Base-by-base conservation (phyloP, 2,113 vertebrate species). In the Pycnonotus jocosus region DNA sequence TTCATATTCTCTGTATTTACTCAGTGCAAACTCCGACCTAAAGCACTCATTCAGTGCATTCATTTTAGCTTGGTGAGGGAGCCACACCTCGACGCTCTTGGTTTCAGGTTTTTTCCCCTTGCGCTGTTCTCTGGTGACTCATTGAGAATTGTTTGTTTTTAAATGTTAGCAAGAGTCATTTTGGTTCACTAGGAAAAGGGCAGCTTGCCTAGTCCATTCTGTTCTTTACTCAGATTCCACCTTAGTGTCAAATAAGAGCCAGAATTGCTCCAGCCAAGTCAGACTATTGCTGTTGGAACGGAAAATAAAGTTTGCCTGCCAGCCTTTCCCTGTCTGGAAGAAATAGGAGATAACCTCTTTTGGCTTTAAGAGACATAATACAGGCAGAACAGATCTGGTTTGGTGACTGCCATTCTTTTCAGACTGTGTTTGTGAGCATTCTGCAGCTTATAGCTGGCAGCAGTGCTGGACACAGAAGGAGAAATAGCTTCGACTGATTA, bases 121-220 rank as follows among this genome's bases (percentile, higher is more conserved):
- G 62, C 81, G 72, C 78, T 54, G 70, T 79, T 95, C 73, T 82
- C 70, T 9, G 7, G 79, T 97, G 96, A 97, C 85, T 95, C 96
- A 97, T 35, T 73, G 92, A 82, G 66, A 94, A 30, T 78, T 88
- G 72, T 91, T 95, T 97, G 94, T 95, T 96, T 97, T 95, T 53
- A 87, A 80, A 90, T 33, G 66, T 70, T 91, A 93, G 92, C 81
- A 51, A 12, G 79, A 97, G 84, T 91, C 81, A 85, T 54, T 77
- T 93, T 95, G 85, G 84, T 93, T 96, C 90, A 88, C 93, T 53
- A 81, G 88, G 83, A 92, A 86, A 62, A 95, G 92, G 94, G 95
- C 92, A 97, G 90, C 92, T 93, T 94, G 94, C 93, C 95, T 87
- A 97, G 95, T 93, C 95, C 93, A 62, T 93, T 95, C 86, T 95